Base-by-base conservation (phyloP, 1,140 invertebrate species). In the Drosophila arawakana region DNA sequence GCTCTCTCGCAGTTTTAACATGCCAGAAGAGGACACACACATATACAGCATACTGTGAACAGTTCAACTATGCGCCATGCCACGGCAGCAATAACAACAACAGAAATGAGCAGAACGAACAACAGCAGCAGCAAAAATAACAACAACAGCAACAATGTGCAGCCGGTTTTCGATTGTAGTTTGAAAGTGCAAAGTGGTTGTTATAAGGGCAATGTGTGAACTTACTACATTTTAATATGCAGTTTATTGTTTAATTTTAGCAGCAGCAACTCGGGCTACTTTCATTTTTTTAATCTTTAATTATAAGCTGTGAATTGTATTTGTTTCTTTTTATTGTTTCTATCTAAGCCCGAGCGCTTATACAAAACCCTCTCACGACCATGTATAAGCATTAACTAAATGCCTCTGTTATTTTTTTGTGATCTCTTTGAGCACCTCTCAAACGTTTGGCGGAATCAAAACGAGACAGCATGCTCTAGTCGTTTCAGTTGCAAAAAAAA, bases 41-140 rank as follows among this genome's bases (percentile, higher is more conserved):
- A 55, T 4, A 37, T 41, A 43, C 58, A 59, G 58, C 54, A 55
- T 44, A 41, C 55, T 58, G 41, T 30, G 39, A 49, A 39, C 61
- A 52, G 50, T 44, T 50, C 49, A 77, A 73, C 47, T 73, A 80
- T 72, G 66, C 61, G 47, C 41, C 76, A 79, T 21, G 50, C 43
- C 63, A 65, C 70, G 60, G 60, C 77, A 79, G 73, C 59, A 78
- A 62, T 46, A 58, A 39, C 55, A 70, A 46, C 54, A 71, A 46
- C 13, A 44, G 11, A 41, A 30, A 30, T 30, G 25, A 30, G 25
- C 25, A 30, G 25, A 30, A 30, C 25, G 25, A 30, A 18, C 34
- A 35, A 8, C 62, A 49, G 4, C 18, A 30, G 35, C 39, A n/a
- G 4, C 30, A 52, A 47, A 18, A 70, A 43, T 34, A 18, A 7